Percentiles rank a stretch among this genome's conserved stretches.
These are phyloP conservation scores for Sphenopsis melanotis DNA, from an alignment of 2,797 vertebrate genomes.

Conservation along the genomic window DNA sequence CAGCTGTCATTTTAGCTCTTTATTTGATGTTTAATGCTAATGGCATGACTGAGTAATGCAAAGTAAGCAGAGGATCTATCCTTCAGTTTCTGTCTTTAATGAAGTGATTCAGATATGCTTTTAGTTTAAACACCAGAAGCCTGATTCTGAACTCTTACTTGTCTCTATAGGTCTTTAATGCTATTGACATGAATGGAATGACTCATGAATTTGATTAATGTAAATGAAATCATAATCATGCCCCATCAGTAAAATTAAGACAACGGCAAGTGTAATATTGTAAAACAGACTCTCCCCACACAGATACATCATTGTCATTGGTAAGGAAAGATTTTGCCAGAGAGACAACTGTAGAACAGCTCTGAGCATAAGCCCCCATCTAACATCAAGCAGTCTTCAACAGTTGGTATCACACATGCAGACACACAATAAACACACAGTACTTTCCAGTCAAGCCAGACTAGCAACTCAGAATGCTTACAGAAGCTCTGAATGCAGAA, in stretches of 20 bases:
- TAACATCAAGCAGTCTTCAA: slow-evolving; percentile 29
- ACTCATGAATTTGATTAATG: slow-evolving; percentile 25
- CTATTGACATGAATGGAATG: slow-evolving; percentile 16
- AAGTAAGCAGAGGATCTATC: neutral
- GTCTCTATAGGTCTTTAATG: neutral
- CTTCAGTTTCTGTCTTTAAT: neutral
- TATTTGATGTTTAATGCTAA: slow-evolving; percentile 21
- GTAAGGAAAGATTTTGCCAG: neutral
- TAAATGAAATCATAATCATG: slow-evolving; percentile 30
- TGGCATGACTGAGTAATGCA: slow-evolving; percentile 25
- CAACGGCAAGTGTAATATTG: neutral
- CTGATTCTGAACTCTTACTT: neutral
- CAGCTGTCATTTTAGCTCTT: slow-evolving; percentile 14
- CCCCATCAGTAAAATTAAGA: slow-evolving; percentile 24
- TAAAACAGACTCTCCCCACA: neutral
- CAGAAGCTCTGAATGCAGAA: neutral
- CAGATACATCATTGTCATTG: neutral
- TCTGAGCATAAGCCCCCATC: slow-evolving; percentile 13
- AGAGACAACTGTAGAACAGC: slow-evolving; percentile 1
- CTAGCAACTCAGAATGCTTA: neutral
- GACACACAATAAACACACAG: slow-evolving; percentile 6
- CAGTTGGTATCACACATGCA: slow-evolving; percentile 44
- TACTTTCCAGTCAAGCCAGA: slow-evolving; percentile 32
- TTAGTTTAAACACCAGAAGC: slow-evolving; percentile 6
- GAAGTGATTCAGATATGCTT: slow-evolving; percentile 9